Conservation (phyloP, 2,797 vertebrate genomes). For the Coregonus sp. region DNA sequence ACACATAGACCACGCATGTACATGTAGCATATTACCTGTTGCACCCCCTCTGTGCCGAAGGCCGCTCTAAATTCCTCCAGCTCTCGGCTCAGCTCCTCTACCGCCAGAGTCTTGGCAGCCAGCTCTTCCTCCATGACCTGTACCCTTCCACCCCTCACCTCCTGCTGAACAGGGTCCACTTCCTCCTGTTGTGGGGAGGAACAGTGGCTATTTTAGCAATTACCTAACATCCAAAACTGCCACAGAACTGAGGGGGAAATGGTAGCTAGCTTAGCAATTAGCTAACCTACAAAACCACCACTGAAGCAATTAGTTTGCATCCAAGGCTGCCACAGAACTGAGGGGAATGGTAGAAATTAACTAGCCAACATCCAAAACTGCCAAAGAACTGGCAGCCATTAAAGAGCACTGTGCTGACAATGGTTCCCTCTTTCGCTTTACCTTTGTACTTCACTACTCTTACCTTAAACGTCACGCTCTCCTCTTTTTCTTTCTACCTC, state of each 20-base stretch:
- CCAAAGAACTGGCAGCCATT: background rate
- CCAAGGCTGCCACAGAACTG: background rate
- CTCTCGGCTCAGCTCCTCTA: constrained; percentile 87
- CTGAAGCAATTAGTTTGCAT: background rate
- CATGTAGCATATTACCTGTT: constrained; percentile 75
- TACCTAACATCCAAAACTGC: background rate
- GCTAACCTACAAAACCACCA: background rate
- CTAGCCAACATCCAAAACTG: background rate
- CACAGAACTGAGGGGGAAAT: background rate
- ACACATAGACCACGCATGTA: background rate
- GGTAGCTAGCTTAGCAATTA: background rate
- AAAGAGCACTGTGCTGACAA: background rate
- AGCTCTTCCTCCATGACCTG: constrained; percentile 85
- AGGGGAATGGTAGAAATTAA: background rate
- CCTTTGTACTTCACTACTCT: background rate
- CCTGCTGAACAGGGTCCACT: constrained; percentile 76
- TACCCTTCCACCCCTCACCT: constrained; percentile 66
- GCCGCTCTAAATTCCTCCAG: constrained; percentile 86
- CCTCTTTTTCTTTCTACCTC: background rate
- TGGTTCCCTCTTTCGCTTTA: background rate
- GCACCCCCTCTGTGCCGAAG: constrained; percentile 88
- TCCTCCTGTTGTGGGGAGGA: constrained; percentile 82
- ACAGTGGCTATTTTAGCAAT: background rate
- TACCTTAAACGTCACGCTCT: background rate
- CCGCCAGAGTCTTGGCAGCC: constrained; percentile 80